Evolutionary conservation across 30 jellyfish, hydroid and myxozoan species (phyloP).

Genomic region (Chrysaora quinquecirrha): DNA sequence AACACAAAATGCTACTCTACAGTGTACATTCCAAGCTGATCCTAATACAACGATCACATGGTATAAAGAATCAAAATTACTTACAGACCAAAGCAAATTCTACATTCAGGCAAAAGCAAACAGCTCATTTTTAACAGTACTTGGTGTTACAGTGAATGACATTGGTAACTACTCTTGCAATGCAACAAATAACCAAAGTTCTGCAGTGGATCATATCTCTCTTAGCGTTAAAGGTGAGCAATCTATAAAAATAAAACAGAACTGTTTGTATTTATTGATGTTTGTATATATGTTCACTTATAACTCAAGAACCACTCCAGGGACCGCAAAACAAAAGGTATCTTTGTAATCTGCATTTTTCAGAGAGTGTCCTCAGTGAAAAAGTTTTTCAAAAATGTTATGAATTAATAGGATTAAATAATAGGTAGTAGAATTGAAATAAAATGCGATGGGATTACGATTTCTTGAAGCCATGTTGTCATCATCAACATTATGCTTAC

Average conservation of each 20-base stretch:
- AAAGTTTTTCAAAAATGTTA: too few species aligned
- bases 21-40: neutral
- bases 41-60: neutral
- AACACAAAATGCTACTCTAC: neutral
- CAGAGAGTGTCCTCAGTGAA: too few species aligned
- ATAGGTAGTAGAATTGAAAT: too few species aligned
- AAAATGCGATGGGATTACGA: too few species aligned
- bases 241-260: neutral
- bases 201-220: conserved; percentile 1
- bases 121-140: neutral
- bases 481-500: too few species aligned
- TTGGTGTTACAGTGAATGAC: conserved; percentile 29
- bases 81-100: neutral
- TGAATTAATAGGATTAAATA: too few species aligned
- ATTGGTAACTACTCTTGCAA: conserved; percentile 40
- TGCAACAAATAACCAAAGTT: conserved; percentile 34
- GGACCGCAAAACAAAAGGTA: too few species aligned
- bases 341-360: too few species aligned
- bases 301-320: too few species aligned
- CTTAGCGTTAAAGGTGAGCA: conserved; percentile 37
- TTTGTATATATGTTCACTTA: too few species aligned
- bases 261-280: too few species aligned
- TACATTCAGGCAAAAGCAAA: neutral
- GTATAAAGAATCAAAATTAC: neutral
- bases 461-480: too few species aligned